phyloP scores from a whole-genome alignment of 1,140 invertebrate species.

The Neodiprion pinetum region DNA sequence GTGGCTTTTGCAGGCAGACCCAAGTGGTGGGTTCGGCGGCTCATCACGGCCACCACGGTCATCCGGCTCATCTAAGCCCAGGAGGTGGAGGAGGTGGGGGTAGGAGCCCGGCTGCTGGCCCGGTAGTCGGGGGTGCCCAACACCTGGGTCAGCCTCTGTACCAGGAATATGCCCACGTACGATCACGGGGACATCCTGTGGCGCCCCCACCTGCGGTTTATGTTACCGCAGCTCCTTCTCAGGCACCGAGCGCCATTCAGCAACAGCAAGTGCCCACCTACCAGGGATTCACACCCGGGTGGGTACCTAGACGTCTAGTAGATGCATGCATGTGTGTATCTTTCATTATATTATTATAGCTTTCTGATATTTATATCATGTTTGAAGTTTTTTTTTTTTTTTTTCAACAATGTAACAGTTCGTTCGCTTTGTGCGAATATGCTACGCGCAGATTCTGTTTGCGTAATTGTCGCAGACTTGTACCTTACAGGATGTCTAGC shows the following conservation, averaged over 20 bases:
- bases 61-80: conserved; percentile 55
- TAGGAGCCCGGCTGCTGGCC: conserved; percentile 50
- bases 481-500: too few relatives aligned
- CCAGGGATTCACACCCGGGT: conserved; percentile 63
- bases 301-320: conserved; percentile 62
- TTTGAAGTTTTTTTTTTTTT: not conserved
- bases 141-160: conserved; percentile 60
- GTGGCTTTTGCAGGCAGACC: conserved; percentile 56
- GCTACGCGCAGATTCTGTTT: too few relatives aligned
- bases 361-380: not conserved
- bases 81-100: conserved; percentile 51
- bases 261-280: conserved; percentile 62
- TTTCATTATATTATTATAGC: conserved; percentile 45
- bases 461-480: too few relatives aligned
- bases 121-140: conserved; percentile 53
- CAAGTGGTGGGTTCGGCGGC: conserved; percentile 56
- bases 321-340: conserved; percentile 63
- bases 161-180: conserved; percentile 59
- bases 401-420: not conserved
- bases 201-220: conserved; percentile 59
- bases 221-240: conserved; percentile 56
- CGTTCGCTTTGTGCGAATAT: too few relatives aligned
- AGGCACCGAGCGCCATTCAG: conserved; percentile 56
- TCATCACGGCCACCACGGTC: conserved; percentile 57
- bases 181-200: conserved; percentile 56